Percentiles rank a stretch among this genome's conserved stretches.
These are phyloP conservation scores for Taxidea taxus DNA, from an alignment of 2,113 vertebrate species.

Conservation along the genomic window DNA sequence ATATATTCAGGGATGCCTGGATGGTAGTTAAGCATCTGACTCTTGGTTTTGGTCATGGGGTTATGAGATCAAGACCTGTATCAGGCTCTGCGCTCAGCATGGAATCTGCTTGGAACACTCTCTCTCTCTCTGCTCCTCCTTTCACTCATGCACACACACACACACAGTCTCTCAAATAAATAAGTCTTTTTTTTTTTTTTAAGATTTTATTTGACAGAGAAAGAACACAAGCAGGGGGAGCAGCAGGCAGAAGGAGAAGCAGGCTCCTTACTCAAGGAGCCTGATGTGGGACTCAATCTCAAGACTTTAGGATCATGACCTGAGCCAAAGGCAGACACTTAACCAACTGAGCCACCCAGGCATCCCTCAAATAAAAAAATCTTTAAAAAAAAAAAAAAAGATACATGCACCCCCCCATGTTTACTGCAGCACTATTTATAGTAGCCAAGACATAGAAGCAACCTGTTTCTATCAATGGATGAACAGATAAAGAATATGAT, in stretches of 20 bases:
- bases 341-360: too few species aligned
- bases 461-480: background rate
- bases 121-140: background rate
- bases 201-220: too few species aligned
- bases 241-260: too few species aligned
- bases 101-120: background rate
- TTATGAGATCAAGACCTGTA: background rate
- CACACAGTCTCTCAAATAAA: too few species aligned
- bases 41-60: background rate
- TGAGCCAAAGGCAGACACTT: too few species aligned
- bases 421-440: background rate
- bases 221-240: too few species aligned
- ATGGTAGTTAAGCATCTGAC: background rate
- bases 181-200: too few species aligned
- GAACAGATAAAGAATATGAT: background rate
- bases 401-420: background rate
- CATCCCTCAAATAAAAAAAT: background rate
- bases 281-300: too few species aligned
- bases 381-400: background rate
- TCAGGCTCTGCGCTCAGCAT: background rate
- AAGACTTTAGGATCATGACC: too few species aligned
- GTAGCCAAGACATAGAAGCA: background rate
- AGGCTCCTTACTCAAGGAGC: too few species aligned
- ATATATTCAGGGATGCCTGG: background rate
- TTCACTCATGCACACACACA: too few species aligned